Percentiles rank a stretch among this genome's conserved stretches.
These are phyloP conservation scores for Capreolus pygargus DNA, from an alignment of 2,113 vertebrate species.

Conservation along the genomic window DNA sequence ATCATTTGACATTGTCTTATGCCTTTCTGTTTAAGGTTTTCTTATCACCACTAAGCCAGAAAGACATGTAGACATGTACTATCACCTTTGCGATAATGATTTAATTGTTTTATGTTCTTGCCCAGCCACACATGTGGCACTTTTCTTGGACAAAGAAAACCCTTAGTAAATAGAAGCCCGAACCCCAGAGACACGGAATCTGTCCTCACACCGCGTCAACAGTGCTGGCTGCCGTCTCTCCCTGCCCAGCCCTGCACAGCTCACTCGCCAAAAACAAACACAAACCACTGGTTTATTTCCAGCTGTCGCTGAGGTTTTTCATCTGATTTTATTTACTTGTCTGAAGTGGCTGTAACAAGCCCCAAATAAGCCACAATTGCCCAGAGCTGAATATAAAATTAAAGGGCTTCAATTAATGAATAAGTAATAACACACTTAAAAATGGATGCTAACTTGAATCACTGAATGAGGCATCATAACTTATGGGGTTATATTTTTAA, in stretches of 20 bases:
- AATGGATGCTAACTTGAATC: conserved; percentile 33
- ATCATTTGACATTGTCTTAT: conserved; percentile 60
- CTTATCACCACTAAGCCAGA: conserved; percentile 75
- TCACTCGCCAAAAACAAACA: conserved; percentile 76
- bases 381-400: conserved; percentile 68
- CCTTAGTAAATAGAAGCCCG: conserved; percentile 71
- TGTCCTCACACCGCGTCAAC: conserved; percentile 70
- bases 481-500: conserved; percentile 47
- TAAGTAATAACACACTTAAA: conserved; percentile 66
- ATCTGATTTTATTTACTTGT: conserved; percentile 82
- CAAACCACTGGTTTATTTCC: conserved; percentile 75
- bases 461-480: neutral
- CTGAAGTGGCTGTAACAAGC: conserved; percentile 75
- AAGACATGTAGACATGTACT: conserved; percentile 66
- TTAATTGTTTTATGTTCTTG: conserved; percentile 78
- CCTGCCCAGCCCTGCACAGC: conserved; percentile 51
- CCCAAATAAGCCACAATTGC: conserved; percentile 68
- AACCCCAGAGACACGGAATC: conserved; percentile 72
- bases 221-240: conserved; percentile 71
- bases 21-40: conserved; percentile 76
- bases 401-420: conserved; percentile 65
- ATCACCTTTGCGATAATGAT: conserved; percentile 76
- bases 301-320: conserved; percentile 71
- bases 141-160: conserved; percentile 56
- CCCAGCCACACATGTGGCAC: conserved; percentile 55